These are phyloP conservation scores for Arion vulgaris DNA, from an alignment of 1,140 invertebrate species.

Conservation along the genomic window DNA sequence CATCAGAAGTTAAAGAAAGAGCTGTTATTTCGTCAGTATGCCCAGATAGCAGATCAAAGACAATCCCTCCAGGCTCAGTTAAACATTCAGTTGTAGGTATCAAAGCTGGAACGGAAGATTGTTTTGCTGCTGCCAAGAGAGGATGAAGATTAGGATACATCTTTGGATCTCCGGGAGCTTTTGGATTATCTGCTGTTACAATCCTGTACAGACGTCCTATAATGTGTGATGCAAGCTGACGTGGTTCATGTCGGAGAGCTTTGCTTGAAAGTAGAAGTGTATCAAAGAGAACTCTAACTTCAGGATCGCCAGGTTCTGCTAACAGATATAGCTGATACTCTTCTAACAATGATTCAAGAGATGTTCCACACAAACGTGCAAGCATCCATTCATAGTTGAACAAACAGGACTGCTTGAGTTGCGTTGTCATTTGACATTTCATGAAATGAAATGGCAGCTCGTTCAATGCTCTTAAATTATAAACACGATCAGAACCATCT, in stretches of 20 bases:
- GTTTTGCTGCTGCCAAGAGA: constrained; percentile 58
- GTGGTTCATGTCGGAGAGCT: constrained; percentile 87
- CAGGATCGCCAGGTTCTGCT: constrained; percentile 86
- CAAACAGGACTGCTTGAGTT: constrained; percentile 92
- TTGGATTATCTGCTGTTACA: constrained; percentile 60
- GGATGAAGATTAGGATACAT: constrained; percentile 62
- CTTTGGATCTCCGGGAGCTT: constrained; percentile 59
- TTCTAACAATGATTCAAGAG: constrained; percentile 88
- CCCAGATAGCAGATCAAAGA: constrained; percentile 67
- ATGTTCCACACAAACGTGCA: constrained; percentile 94
- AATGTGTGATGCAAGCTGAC: constrained; percentile 95
- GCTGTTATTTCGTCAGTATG: constrained; percentile 69
- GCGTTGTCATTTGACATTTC: constrained; percentile 88
- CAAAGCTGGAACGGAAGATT: constrained; percentile 60
- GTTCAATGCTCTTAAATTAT: constrained; percentile 85
- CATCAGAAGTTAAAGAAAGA: constrained; percentile 63
- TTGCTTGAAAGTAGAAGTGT: constrained; percentile 82
- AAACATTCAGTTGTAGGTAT: constrained; percentile 67
- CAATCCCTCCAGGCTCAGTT: constrained; percentile 64
- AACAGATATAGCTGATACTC: constrained; percentile 90
- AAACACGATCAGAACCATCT: constrained; percentile 78
- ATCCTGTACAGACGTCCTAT: constrained; percentile 82
- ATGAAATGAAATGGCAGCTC: constrained; percentile 85
- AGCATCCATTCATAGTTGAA: constrained; percentile 99
- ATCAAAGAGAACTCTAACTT: constrained; percentile 93